Evolutionary conservation across 1,140 invertebrate genomes (phyloP).

Genomic region (Eumaeus atala): DNA sequence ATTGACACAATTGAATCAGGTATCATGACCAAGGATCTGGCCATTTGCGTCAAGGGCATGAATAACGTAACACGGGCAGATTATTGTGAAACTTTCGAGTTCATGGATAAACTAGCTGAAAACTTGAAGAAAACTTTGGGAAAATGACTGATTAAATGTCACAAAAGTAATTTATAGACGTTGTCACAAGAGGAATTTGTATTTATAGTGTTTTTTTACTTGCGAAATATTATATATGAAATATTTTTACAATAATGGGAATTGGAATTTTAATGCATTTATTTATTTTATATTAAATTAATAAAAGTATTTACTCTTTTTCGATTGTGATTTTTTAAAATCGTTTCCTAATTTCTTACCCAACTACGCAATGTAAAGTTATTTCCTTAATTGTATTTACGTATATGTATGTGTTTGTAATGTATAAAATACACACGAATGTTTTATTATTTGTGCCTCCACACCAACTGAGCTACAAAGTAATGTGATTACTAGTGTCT

Average conservation of each 20-base stretch:
- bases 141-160: slow-evolving; percentile 44
- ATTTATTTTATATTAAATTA: slow-evolving; percentile 29
- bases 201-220: slow-evolving; percentile 10
- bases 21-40: slow-evolving; percentile 98
- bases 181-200: slow-evolving; percentile 7
- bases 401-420: no score
- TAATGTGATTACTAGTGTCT: no score
- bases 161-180: slow-evolving; percentile 45
- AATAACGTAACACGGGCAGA: slow-evolving; percentile 87
- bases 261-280: slow-evolving; percentile 49
- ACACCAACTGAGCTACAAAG: no score
- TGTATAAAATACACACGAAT: no score
- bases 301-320: slow-evolving; percentile 13
- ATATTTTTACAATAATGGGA: slow-evolving; percentile 32
- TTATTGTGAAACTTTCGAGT: slow-evolving; percentile 98
- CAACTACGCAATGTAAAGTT: not conserved
- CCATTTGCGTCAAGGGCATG: slow-evolving; percentile 97
- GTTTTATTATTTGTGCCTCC: no score
- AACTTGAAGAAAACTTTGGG: slow-evolving; percentile 84
- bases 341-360: not conserved
- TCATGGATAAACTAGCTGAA: slow-evolving; percentile 95
- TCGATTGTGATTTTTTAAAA: no score
- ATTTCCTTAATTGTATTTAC: no score
- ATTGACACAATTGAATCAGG: slow-evolving; percentile 95
- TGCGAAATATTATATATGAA: not conserved